A percentile compares a stretch with the other conserved stretches of the same genome.
These are phyloP conservation scores for Macrosteles quadrilineatus DNA, from an alignment of 1,140 invertebrate species.

Conservation along the genomic window DNA sequence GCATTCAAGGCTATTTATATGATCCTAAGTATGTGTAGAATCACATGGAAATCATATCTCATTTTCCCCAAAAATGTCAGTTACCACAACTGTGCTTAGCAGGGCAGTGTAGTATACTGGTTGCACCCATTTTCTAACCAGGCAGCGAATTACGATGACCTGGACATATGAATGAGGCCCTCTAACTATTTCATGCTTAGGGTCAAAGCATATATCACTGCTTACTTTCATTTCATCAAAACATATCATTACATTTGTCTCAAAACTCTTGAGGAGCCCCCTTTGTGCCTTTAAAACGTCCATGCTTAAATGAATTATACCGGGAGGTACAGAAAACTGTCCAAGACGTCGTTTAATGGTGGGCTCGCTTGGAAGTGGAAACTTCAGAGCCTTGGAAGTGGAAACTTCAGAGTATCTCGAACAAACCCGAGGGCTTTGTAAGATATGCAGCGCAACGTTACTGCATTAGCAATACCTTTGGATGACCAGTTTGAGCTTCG, in stretches of 20 bases:
- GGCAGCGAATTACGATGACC: neutral
- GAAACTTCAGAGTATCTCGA: neutral
- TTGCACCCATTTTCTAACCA: neutral
- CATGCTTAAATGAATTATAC: neutral
- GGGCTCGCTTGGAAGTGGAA: too few relatives aligned
- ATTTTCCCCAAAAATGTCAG: too few relatives aligned
- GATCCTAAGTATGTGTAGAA: too few relatives aligned
- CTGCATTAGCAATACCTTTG: neutral
- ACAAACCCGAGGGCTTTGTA: constrained; percentile 9
- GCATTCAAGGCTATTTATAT: too few relatives aligned
- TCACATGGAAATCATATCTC: too few relatives aligned
- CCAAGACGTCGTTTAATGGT: neutral
- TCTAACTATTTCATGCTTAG: neutral
- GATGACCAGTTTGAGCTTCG: neutral
- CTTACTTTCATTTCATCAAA: constrained; percentile 14
- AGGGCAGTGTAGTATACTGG: neutral
- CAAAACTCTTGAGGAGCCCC: neutral
- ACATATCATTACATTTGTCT: neutral
- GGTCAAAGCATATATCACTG: constrained; percentile 5
- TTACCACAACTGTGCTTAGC: too few relatives aligned
- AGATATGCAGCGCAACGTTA: neutral
- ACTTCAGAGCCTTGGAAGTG: too few relatives aligned
- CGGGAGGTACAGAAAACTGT: constrained; percentile 2
- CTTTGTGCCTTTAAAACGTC: neutral
- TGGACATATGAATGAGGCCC: neutral